Base-by-base conservation (phyloP, 2,113 vertebrate genomes). In the Canis aureus region DNA sequence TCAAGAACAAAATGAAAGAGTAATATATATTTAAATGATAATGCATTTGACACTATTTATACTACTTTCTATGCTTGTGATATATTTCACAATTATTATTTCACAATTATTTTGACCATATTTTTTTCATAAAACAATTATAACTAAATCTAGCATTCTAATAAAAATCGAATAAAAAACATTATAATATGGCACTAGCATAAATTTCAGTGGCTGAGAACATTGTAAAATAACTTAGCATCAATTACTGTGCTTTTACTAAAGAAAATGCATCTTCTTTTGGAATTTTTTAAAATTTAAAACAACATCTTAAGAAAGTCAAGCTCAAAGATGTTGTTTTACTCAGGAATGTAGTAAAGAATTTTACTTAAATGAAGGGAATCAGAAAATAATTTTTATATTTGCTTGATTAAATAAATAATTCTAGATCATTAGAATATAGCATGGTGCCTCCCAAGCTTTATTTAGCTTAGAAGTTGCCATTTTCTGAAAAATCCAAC, bases 51-150 rank as follows among this genome's bases (percentile, higher is more conserved):
- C 29, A 10, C 20, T 49, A 8, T 8, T 62, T 79, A 32, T n/a
- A 15, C 62, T 15, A 2, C 25, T 71, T 62, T 49, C 38, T 20
- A 64, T 3, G 20, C 76, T 5, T 59, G 10, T 59, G 17, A 32
- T 43, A 96, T 16, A 4, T 0, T 84, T 97, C 82, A n/a, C n/a
- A n/a, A n/a, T n/a, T n/a, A n/a, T n/a, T n/a, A n/a, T n/a, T n/a
- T n/a, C n/a, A n/a, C n/a, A n/a, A n/a, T n/a, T n/a, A n/a, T n/a
- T n/a, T n/a, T 92, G 87, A 71, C 85, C 60, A 1, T 6, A 38
- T 25, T 90, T 82, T 82, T 97, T 86, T 79, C 9, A 60, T 43
- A 76, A 83, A n/a, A 11, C 10, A 62, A 91, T 96, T 86, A 17
- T 53, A 55, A 35, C 27, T 20, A 62, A 69, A 73, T n/a, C 73